Evolutionary conservation across 2,113 vertebrate genomes (phyloP).

Genomic region (Anas platyrhynchos): DNA sequence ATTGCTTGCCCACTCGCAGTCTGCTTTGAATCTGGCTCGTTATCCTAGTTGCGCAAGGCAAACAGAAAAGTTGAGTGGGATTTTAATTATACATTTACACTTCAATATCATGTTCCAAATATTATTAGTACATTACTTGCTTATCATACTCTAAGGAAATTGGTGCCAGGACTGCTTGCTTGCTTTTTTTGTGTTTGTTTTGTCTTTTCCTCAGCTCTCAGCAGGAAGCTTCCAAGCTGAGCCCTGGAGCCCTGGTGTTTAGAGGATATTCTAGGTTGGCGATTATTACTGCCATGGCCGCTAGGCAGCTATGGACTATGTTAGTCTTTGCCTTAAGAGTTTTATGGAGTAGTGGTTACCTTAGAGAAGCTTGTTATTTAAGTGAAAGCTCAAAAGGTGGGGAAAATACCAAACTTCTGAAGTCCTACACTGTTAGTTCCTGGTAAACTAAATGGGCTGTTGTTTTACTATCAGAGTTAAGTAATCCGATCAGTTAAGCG

Average conservation of each 20-base stretch:
- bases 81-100: not conserved
- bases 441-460: not conserved
- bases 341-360: not conserved
- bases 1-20: not conserved
- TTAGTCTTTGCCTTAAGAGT: not conserved
- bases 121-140: not conserved
- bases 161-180: not conserved
- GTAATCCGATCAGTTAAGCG: not conserved
- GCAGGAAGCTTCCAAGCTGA: not conserved
- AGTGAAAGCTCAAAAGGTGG: not conserved
- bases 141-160: not conserved
- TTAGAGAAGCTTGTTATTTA: not conserved
- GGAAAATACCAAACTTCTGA: not conserved
- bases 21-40: not conserved
- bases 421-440: not conserved
- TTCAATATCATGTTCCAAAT: not conserved
- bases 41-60: not conserved
- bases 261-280: not conserved
- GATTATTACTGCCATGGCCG: not conserved
- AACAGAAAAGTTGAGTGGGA: not conserved
- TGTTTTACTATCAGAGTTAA: not conserved
- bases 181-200: not conserved
- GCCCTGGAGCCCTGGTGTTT: accelerated
- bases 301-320: not conserved
- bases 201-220: not conserved